A percentile compares a stretch with the other conserved stretches of the same genome.
These are phyloP conservation scores for Drosophila percnosoma DNA, from an alignment of 2,888 invertebrate genomes.

Conservation along the genomic window DNA sequence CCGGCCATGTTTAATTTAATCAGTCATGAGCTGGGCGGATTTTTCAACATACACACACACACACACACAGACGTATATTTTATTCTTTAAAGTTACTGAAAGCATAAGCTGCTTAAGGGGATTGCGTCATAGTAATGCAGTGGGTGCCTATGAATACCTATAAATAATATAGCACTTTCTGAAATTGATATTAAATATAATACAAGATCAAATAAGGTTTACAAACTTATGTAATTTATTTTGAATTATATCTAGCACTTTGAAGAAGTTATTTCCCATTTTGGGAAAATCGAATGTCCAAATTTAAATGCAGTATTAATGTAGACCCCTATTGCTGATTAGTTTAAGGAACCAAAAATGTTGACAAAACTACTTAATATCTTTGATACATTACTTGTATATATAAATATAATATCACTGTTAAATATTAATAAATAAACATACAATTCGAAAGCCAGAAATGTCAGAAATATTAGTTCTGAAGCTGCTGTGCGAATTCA, in stretches of 20 bases:
- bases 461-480: neutral
- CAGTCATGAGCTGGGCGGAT: constrained; percentile 16
- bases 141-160: neutral
- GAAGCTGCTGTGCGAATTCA: neutral
- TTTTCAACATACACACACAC: neutral
- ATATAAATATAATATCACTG: neutral
- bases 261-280: neutral
- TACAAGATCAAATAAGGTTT: neutral
- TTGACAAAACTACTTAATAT: neutral
- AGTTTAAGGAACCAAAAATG: neutral
- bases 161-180: neutral
- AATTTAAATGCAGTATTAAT: too few relatives aligned
- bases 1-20: constrained; percentile 38
- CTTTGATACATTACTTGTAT: neutral
- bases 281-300: too few relatives aligned
- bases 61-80: neutral
- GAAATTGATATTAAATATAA: neutral
- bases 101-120: neutral
- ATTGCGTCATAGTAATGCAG: neutral
- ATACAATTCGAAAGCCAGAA: too few relatives aligned
- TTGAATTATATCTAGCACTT: neutral
- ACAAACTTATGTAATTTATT: neutral
- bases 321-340: neutral
- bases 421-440: neutral
- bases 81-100: neutral